These are phyloP conservation scores for Nomada ferruginata DNA, from an alignment of 2,888 invertebrate genomes.

Conservation along the genomic window DNA sequence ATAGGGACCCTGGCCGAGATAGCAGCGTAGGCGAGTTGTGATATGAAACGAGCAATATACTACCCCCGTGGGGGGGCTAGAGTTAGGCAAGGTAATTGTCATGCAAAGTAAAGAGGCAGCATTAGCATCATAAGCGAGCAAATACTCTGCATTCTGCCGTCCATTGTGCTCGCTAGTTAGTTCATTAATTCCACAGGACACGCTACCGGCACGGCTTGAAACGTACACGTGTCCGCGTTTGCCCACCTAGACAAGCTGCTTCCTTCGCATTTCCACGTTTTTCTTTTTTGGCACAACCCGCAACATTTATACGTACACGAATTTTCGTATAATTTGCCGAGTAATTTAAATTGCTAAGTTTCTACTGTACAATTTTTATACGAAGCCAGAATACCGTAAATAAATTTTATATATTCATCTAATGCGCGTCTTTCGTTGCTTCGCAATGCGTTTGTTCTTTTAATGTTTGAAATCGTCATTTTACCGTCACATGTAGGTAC, in stretches of 20 bases:
- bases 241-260: slow-evolving; percentile 3
- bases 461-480: too few species aligned
- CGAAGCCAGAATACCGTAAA: too few species aligned
- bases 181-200: slow-evolving; percentile 78
- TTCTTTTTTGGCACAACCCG: neutral
- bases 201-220: slow-evolving; percentile 45
- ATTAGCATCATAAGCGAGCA: slow-evolving; percentile 82
- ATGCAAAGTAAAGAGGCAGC: slow-evolving; percentile 82
- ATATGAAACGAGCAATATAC: slow-evolving; percentile 54
- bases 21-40: slow-evolving; percentile 43
- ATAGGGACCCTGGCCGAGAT: slow-evolving; percentile 37
- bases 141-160: slow-evolving; percentile 79
- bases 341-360: neutral
- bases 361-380: neutral
- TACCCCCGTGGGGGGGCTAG: slow-evolving; percentile 50
- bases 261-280: neutral
- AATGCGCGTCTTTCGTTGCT: too few species aligned
- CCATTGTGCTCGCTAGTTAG: slow-evolving; percentile 80
- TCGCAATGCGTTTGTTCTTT: too few species aligned
- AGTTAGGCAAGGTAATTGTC: slow-evolving; percentile 78
- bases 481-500: too few species aligned
- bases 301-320: neutral
- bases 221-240: slow-evolving; percentile 50
- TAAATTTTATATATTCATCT: too few species aligned
- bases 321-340: neutral